Conservation (phyloP, 2,797 vertebrate species). For the Glossophaga mutica region DNA sequence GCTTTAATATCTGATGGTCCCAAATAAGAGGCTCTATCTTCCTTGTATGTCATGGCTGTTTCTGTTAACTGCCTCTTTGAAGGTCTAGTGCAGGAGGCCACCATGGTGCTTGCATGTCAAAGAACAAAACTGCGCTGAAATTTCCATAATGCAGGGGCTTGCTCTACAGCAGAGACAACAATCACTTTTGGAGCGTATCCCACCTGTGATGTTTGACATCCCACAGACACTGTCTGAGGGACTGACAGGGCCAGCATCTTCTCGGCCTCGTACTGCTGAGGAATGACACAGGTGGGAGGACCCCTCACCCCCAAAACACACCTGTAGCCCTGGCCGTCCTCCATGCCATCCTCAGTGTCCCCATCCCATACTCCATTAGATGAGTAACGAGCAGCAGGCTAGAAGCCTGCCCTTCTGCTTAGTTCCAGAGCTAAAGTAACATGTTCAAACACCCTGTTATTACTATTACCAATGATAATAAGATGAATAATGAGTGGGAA, state of each 20-base stretch:
- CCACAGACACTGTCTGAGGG: not conserved
- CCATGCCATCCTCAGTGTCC: not conserved
- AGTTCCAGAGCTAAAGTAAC: conserved; percentile 40
- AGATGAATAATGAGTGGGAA: conserved; percentile 67
- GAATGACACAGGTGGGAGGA: too few species aligned
- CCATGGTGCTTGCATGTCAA: not conserved
- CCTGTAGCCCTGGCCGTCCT: too few species aligned
- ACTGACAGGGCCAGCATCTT: not conserved
- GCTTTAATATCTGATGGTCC: not conserved
- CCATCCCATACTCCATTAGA: not conserved
- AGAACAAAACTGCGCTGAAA: not conserved
- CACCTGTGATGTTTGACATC: not conserved
- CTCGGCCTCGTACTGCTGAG: not conserved
- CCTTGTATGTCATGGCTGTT: not conserved
- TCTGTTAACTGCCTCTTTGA: not conserved
- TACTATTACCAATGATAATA: conserved; percentile 61
- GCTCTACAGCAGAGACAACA: not conserved
- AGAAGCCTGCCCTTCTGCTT: conserved; percentile 2
- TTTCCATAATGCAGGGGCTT: not conserved
- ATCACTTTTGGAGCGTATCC: not conserved
- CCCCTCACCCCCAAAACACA: not conserved
- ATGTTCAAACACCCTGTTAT: conserved; percentile 68
- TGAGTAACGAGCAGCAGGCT: conserved; percentile 43
- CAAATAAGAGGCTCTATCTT: not conserved
- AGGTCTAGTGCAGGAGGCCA: not conserved